Conservation (phyloP, 2,888 invertebrate species). For the Crocallis elinguaria region DNA sequence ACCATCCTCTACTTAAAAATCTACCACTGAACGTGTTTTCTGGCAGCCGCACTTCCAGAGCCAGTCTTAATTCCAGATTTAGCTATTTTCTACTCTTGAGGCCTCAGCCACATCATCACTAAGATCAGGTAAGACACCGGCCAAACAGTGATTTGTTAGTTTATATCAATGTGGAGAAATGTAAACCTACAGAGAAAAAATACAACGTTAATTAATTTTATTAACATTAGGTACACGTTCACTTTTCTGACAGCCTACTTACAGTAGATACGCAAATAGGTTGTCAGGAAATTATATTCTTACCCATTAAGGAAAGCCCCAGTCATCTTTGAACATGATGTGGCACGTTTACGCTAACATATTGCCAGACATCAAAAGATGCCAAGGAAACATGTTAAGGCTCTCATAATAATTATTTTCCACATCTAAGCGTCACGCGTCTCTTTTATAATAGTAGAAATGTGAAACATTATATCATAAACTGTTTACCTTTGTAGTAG, state of each 20-base stretch:
- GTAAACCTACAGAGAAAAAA: too few relatives aligned
- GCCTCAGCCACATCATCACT: too few relatives aligned
- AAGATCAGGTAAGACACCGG: too few relatives aligned
- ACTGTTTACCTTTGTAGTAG: not conserved
- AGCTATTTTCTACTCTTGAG: too few relatives aligned
- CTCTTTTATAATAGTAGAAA: constrained; percentile 7
- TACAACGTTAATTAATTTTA: not conserved
- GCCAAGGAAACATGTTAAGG: constrained; percentile 10
- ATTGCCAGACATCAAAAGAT: constrained; percentile 21
- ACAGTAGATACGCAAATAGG: not conserved
- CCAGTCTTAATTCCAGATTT: too few relatives aligned
- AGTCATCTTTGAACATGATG: constrained; percentile 18
- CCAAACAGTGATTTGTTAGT: too few relatives aligned
- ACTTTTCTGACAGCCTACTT: not conserved
- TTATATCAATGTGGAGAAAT: too few relatives aligned
- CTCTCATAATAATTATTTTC: constrained; percentile 18
- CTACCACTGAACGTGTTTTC: too few relatives aligned
- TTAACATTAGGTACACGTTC: not conserved
- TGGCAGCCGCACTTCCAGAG: too few relatives aligned
- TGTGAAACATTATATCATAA: constrained; percentile 6
- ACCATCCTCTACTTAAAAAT: too few relatives aligned
- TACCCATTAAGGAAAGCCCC: constrained; percentile 11
- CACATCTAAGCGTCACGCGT: constrained; percentile 10
- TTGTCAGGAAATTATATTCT: constrained; percentile 16
- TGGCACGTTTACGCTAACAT: constrained; percentile 15